Conservation (phyloP, 2,113 vertebrate species). For the Scolopax mira region DNA sequence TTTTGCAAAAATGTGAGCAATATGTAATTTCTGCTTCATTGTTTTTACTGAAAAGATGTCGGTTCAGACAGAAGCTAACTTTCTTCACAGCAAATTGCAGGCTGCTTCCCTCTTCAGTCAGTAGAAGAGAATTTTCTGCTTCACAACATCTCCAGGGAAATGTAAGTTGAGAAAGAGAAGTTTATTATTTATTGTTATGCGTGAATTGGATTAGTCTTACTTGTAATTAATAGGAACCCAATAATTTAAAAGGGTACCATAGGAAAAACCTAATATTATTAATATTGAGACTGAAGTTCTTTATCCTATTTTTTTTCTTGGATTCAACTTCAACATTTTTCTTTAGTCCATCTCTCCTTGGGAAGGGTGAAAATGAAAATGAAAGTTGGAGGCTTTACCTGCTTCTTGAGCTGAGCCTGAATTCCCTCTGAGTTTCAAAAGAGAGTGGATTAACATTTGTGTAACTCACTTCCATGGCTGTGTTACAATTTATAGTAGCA, state of each 20-base stretch:
- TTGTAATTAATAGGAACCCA: neutral
- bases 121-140: constrained; percentile 64
- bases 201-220: neutral
- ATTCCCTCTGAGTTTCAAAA: neutral
- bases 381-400: neutral
- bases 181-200: neutral
- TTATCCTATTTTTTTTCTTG: neutral
- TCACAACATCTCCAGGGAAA: neutral
- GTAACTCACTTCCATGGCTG: neutral
- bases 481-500: neutral
- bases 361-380: neutral
- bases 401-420: neutral
- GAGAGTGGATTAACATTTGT: neutral
- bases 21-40: constrained; percentile 14
- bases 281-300: neutral
- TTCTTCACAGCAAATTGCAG: constrained; percentile 30
- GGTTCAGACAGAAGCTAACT: constrained; percentile 66
- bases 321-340: neutral
- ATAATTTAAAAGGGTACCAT: neutral
- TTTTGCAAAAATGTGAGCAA: neutral
- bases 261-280: neutral
- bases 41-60: constrained; percentile 32
- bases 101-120: constrained; percentile 62
- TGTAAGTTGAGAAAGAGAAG: neutral
- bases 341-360: neutral